A percentile compares a stretch with the other conserved stretches of the same genome.
Conservation (phyloP, 2,888 invertebrate species). For the Apodemia hepburni region DNA sequence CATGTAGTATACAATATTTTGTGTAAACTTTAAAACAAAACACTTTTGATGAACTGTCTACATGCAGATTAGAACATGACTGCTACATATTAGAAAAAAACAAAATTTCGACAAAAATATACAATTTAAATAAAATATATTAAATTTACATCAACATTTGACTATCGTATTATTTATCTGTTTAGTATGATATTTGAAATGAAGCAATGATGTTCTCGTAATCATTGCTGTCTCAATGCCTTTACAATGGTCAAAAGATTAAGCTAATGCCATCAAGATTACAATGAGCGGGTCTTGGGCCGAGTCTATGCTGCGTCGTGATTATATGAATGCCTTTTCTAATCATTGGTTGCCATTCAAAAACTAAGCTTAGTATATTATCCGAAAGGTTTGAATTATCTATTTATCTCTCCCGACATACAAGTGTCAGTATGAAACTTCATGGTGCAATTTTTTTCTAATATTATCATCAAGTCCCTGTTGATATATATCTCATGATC, state of each 20-base stretch:
- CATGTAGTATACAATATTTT: constrained; percentile 35
- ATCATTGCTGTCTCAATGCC: constrained; percentile 57
- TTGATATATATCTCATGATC: too few species aligned
- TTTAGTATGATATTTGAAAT: constrained; percentile 30
- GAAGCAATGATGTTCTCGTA: constrained; percentile 44
- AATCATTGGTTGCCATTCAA: constrained; percentile 56
- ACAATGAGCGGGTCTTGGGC: constrained; percentile 67
- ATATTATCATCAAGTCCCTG: too few species aligned
- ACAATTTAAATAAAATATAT: constrained; percentile 18
- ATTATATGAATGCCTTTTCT: constrained; percentile 65
- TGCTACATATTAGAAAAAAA: constrained; percentile 36
- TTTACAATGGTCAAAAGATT: constrained; percentile 67
- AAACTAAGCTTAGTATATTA: neutral
- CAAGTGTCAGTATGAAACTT: too few species aligned
- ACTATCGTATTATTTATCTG: constrained; percentile 2
- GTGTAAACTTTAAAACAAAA: constrained; percentile 40
- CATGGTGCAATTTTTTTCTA: too few species aligned
- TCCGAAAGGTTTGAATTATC: neutral
- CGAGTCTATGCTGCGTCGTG: constrained; percentile 57
- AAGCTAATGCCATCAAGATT: constrained; percentile 63
- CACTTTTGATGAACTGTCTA: constrained; percentile 18
- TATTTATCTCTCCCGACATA: too few species aligned
- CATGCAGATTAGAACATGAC: constrained; percentile 43
- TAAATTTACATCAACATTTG: constrained; percentile 18
- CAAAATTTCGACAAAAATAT: neutral